Evolutionary conservation across 1,140 invertebrate species (phyloP).

Genomic region (Sycophila sp.): DNA sequence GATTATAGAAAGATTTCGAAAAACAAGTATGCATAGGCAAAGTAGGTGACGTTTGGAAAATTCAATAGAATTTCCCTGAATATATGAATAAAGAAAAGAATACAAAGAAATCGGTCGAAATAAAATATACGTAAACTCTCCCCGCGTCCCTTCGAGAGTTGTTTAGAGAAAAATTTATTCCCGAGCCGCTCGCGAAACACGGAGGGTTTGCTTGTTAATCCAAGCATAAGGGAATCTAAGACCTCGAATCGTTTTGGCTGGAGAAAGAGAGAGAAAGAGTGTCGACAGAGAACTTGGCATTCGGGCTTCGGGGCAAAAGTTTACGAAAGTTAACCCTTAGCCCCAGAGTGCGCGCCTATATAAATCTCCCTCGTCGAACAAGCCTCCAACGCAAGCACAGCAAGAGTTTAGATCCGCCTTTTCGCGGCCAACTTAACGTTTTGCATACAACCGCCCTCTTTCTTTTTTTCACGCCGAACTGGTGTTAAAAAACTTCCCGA

Average conservation of each 20-base stretch:
- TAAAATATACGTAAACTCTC: neutral
- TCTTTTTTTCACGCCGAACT: neutral
- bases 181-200: neutral
- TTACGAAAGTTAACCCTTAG: conserved; percentile 47
- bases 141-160: neutral
- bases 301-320: conserved; percentile 31
- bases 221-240: conserved; percentile 11
- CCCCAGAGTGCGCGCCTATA: conserved; percentile 15
- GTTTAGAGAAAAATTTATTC: neutral
- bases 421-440: conserved; percentile 43
- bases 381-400: conserved; percentile 30
- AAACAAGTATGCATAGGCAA: no score
- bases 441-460: conserved; percentile 47
- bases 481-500: conserved; percentile 12
- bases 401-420: conserved; percentile 28
- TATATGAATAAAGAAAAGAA: no score
- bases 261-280: no score
- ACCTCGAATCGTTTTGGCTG: conserved; percentile 14
- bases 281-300: conserved; percentile 21
- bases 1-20: no score
- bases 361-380: conserved; percentile 47
- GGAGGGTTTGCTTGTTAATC: conserved; percentile 21
- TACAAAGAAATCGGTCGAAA: neutral
- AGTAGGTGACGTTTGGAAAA: no score
- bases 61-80: no score